A percentile compares a stretch with the other conserved stretches of the same genome.
phyloP scores from a whole-genome alignment of 2,797 vertebrate species.

The Morelia viridis region DNA sequence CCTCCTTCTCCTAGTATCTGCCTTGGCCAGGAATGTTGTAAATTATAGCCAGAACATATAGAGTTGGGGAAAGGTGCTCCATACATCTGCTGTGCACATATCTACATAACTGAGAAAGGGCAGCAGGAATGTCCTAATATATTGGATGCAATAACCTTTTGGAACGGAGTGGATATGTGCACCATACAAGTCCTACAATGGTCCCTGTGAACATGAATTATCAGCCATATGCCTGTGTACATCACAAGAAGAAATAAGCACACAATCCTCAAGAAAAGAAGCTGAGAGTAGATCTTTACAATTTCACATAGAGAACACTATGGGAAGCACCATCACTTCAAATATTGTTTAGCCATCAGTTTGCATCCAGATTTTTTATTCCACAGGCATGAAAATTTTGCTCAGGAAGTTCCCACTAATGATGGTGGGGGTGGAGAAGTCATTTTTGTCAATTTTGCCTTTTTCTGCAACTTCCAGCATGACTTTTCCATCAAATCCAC shows the following conservation, averaged over 20 bases:
- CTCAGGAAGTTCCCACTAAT: not conserved
- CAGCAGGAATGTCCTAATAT: not conserved
- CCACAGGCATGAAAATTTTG: not conserved
- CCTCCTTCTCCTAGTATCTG: not conserved
- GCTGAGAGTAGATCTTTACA: not conserved
- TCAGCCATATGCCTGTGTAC: not conserved
- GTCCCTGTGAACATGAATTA: not conserved
- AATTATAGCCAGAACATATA: not conserved
- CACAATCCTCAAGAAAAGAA: not conserved
- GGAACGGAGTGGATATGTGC: not conserved
- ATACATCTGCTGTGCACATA: not conserved
- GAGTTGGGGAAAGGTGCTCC: not conserved
- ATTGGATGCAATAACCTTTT: not conserved
- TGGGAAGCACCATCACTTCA: not conserved
- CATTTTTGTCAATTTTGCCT: not conserved
- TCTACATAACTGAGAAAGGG: not conserved
- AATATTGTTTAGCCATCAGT: not conserved
- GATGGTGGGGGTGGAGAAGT: not conserved
- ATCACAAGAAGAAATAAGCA: not conserved
- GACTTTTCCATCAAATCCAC: not conserved
- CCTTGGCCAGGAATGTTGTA: not conserved
- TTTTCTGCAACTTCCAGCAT: not conserved
- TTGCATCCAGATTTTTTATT: not conserved
- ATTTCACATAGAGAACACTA: not conserved
- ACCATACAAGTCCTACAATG: not conserved